phyloP scores from a whole-genome alignment of 2,888 invertebrate genomes.

The Polia nebulosa region DNA sequence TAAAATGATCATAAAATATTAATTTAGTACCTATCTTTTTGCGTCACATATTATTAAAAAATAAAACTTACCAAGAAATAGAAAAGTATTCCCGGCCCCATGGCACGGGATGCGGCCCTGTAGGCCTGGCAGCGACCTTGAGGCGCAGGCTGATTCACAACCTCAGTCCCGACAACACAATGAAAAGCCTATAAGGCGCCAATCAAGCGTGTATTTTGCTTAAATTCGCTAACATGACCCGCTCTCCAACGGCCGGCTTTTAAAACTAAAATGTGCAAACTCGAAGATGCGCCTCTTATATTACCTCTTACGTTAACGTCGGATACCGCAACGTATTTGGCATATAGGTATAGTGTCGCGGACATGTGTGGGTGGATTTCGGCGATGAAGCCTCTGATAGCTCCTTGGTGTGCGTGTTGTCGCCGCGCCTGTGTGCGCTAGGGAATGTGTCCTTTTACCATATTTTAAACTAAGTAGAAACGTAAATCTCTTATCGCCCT shows the following conservation, averaged over 20 bases:
- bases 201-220: conserved; percentile 78
- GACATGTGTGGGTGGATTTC: conserved; percentile 83
- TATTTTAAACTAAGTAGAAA: conserved; percentile 70
- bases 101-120: conserved; percentile 84
- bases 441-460: conserved; percentile 75
- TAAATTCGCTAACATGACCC: conserved; percentile 87
- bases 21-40: neutral
- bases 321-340: conserved; percentile 90
- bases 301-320: conserved; percentile 89
- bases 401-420: conserved; percentile 70
- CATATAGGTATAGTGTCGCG: conserved; percentile 78
- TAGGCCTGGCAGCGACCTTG: conserved; percentile 73
- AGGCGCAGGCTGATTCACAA: conserved; percentile 65
- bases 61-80: conserved; percentile 84
- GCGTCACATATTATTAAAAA: conserved; percentile 7
- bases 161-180: conserved; percentile 76
- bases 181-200: conserved; percentile 73
- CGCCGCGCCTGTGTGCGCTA: conserved; percentile 66
- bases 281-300: conserved; percentile 91
- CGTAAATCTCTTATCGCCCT: conserved; percentile 65
- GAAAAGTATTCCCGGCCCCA: conserved; percentile 85
- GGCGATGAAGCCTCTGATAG: conserved; percentile 77
- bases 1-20: conserved; percentile 1
- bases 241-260: conserved; percentile 86
- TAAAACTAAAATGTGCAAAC: conserved; percentile 90